These are phyloP conservation scores for Eledona agricola DNA, from an alignment of 2,888 invertebrate genomes.

Conservation along the genomic window DNA sequence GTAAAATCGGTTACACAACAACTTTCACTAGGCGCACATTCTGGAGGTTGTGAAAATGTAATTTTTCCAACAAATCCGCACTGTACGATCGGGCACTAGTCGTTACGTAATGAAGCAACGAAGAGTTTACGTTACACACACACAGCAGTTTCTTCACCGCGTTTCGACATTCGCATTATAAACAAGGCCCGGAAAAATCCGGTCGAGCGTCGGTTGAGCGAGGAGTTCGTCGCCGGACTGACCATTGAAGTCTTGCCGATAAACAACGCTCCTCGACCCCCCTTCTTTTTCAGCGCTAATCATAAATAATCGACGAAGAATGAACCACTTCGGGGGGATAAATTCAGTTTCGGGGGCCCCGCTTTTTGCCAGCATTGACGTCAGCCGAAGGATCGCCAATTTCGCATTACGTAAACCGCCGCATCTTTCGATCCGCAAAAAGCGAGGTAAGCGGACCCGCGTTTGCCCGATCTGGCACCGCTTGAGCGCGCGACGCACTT, in stretches of 20 bases:
- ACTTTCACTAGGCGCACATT: slow-evolving; percentile 36
- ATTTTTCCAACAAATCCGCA: slow-evolving; percentile 2
- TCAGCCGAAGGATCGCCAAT: slow-evolving; percentile 6
- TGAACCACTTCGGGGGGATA: too few species aligned
- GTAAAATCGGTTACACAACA: slow-evolving; percentile 30
- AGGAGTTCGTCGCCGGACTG: slow-evolving; percentile 37
- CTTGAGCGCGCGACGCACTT: too few species aligned
- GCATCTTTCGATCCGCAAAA: too few species aligned
- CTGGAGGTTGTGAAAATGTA: not conserved
- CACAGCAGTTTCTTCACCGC: slow-evolving; percentile 24
- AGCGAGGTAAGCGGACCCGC: too few species aligned
- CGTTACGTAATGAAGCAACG: slow-evolving; percentile 17
- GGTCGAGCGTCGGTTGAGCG: slow-evolving; percentile 12
- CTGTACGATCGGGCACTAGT: slow-evolving; percentile 2
- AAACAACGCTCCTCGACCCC: slow-evolving; percentile 25
- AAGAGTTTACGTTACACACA: slow-evolving; percentile 22
- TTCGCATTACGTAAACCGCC: too few species aligned
- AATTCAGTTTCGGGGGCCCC: too few species aligned
- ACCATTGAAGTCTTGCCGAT: slow-evolving; percentile 32
- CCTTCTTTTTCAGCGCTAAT: slow-evolving; percentile 20
- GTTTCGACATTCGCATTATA: slow-evolving; percentile 19
- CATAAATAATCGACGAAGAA: too few species aligned
- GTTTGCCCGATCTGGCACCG: too few species aligned
- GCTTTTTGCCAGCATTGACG: slow-evolving; percentile 19
- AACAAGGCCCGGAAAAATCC: slow-evolving; percentile 28